Percentiles rank a stretch among this genome's conserved stretches.
phyloP scores from a whole-genome alignment of 1,140 invertebrate genomes.

The Plectrocnemia conspersa region DNA sequence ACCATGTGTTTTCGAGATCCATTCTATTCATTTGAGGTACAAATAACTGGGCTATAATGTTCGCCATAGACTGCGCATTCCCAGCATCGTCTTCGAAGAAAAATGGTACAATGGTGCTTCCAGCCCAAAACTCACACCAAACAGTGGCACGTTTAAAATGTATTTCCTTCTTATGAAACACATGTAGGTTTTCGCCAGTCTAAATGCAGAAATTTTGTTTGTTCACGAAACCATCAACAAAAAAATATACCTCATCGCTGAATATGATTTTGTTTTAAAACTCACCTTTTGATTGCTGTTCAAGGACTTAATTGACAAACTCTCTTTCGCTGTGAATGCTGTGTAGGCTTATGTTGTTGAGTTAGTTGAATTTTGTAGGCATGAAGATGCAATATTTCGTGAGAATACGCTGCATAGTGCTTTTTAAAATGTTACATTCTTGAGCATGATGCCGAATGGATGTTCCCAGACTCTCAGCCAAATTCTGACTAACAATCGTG shows the following conservation, averaged over 20 bases:
- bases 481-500: neutral
- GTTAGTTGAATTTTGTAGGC: too few relatives aligned
- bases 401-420: slow-evolving; percentile 18
- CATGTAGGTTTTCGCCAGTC: neutral
- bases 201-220: neutral
- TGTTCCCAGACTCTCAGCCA: neutral
- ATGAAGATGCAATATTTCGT: slow-evolving; percentile 26
- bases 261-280: slow-evolving; percentile 19
- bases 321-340: slow-evolving; percentile 16
- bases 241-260: slow-evolving; percentile 18
- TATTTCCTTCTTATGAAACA: too few relatives aligned
- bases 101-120: too few relatives aligned
- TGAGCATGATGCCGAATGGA: neutral
- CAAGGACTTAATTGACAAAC: too few relatives aligned
- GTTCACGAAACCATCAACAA: slow-evolving; percentile 29
- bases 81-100: neutral
- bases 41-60: slow-evolving; percentile 32
- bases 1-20: slow-evolving; percentile 28
- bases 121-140: too few relatives aligned
- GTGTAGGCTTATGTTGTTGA: slow-evolving; percentile 34
- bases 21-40: slow-evolving; percentile 29
- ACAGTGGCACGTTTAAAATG: too few relatives aligned
- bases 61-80: slow-evolving; percentile 22
- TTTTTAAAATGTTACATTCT: slow-evolving; percentile 20
- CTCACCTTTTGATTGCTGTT: neutral